Conservation (phyloP, 2,797 vertebrate species). For the Otolemur crassicaudatus region DNA sequence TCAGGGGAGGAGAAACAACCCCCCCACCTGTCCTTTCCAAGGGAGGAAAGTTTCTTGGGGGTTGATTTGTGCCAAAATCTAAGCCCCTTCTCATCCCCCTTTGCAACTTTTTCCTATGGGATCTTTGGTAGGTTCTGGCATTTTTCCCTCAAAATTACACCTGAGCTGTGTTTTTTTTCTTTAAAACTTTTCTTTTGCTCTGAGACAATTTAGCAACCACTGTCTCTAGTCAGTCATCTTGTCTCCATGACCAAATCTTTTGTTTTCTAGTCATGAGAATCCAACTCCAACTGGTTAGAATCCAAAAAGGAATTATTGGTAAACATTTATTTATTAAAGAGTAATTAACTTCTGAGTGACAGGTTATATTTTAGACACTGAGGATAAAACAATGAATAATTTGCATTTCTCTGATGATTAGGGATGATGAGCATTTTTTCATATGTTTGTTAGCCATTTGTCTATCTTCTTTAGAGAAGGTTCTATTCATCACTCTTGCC, state of each 20-base stretch:
- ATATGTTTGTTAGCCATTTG: no score
- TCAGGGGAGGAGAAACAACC: background rate
- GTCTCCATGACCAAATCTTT: background rate
- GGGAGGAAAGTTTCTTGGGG: background rate
- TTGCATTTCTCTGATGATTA: no score
- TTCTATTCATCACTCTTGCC: no score
- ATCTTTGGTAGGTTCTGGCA: background rate
- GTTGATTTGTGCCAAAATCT: no score
- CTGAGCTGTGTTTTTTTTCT: background rate
- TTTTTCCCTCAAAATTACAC: background rate
- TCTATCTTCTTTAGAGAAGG: no score
- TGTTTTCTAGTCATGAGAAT: conserved; percentile 20
- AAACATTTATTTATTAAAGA: conserved; percentile 28
- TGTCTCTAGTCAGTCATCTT: background rate
- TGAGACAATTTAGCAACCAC: background rate
- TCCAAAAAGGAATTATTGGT: background rate
- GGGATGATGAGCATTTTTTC: no score
- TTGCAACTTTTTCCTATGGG: background rate
- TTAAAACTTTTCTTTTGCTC: background rate
- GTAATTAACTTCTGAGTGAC: background rate
- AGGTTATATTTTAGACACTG: background rate
- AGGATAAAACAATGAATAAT: background rate
- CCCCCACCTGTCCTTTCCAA: background rate
- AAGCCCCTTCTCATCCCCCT: background rate
- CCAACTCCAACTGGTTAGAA: background rate